Percentiles rank a stretch among this genome's conserved stretches.
These are phyloP conservation scores for Lophius americanus DNA, from an alignment of 2,797 vertebrate genomes.

Conservation along the genomic window DNA sequence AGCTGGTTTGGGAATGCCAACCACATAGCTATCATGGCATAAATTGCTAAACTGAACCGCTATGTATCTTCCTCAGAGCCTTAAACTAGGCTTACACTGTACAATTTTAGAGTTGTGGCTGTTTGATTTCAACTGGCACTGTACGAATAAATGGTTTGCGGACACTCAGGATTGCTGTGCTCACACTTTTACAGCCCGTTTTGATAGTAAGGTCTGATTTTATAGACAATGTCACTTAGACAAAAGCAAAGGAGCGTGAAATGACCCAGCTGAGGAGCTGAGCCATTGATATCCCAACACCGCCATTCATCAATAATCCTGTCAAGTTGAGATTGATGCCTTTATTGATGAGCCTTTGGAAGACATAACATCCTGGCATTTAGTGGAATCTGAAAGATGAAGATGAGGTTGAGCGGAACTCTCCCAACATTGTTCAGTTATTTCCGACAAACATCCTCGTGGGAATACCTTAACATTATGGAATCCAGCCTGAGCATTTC, in stretches of 20 bases:
- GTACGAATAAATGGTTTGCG: too few species aligned
- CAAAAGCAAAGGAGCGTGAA: constrained; percentile 33
- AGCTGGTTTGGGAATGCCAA: too few species aligned
- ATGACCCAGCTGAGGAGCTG: constrained; percentile 10
- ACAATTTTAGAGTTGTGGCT: too few species aligned
- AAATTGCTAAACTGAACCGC: too few species aligned
- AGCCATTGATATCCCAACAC: constrained; percentile 34
- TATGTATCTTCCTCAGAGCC: too few species aligned
- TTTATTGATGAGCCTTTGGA: constrained; percentile 23
- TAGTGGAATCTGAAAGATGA: constrained; percentile 17
- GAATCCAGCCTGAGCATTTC: not conserved
- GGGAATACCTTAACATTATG: not conserved
- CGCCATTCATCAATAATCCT: constrained; percentile 44
- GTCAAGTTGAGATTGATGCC: constrained; percentile 22
- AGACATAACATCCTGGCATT: constrained; percentile 29
- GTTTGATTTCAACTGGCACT: too few species aligned
- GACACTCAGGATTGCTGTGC: too few species aligned
- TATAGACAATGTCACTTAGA: constrained; percentile 47
- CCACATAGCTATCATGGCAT: too few species aligned
- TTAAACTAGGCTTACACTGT: too few species aligned
- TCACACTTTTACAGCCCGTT: too few species aligned
- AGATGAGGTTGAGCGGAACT: not conserved
- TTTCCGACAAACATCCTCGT: not conserved
- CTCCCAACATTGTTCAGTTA: not conserved
- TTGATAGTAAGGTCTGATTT: constrained; percentile 27